A percentile compares a stretch with the other conserved stretches of the same genome.
Evolutionary conservation across 2,888 invertebrate species (phyloP).

Genomic region (Callosobruchus maculatus): DNA sequence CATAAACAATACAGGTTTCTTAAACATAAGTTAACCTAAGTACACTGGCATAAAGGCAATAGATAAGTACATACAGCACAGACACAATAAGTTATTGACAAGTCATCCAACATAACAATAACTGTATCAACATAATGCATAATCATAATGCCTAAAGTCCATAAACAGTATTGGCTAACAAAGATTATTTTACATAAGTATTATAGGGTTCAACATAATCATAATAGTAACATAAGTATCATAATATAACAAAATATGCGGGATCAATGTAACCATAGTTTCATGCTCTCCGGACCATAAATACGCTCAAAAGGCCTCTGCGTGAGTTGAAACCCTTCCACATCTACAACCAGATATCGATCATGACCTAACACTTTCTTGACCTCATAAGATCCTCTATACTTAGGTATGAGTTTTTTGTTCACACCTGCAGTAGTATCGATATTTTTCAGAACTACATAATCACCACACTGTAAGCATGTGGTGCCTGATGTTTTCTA

Average conservation of each 20-base stretch:
- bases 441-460: constrained; percentile 22
- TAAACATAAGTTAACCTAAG: no score
- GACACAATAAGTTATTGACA: background rate
- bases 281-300: constrained; percentile 14
- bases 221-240: background rate
- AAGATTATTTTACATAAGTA: background rate
- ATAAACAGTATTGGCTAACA: no score
- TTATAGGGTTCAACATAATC: background rate
- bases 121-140: background rate
- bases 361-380: constrained; percentile 23
- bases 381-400: constrained; percentile 24
- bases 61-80: background rate
- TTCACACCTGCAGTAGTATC: constrained; percentile 20
- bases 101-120: background rate
- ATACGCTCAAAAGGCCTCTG: constrained; percentile 18
- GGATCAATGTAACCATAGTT: constrained; percentile 4
- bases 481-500: constrained; percentile 13
- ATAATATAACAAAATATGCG: no score
- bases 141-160: no score
- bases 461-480: constrained; percentile 18
- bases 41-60: no score
- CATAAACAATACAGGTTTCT: background rate
- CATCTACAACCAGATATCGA: constrained; percentile 23
- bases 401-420: constrained; percentile 26
- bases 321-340: constrained; percentile 20